These are phyloP conservation scores for Corythaeola cristata DNA, from an alignment of 2,113 vertebrate genomes.

Conservation along the genomic window DNA sequence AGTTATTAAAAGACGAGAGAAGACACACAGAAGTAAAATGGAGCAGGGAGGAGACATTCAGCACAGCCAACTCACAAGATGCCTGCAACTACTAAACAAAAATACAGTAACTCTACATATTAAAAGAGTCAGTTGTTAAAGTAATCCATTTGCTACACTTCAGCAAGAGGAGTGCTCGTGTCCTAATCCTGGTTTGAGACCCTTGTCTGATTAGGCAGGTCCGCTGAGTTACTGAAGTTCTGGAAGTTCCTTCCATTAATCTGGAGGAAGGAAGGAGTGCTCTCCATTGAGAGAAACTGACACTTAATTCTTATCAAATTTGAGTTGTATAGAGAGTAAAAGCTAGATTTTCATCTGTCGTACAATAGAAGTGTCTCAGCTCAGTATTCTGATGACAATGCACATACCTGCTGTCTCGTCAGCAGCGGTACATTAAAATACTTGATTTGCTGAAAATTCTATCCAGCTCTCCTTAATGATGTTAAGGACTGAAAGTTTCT, in stretches of 20 bases:
- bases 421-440: conserved; percentile 32
- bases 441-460: conserved; percentile 22
- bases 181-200: not conserved
- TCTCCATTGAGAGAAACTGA: not conserved
- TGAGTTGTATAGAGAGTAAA: not conserved
- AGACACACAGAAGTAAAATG: not conserved
- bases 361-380: not conserved
- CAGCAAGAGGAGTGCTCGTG: not conserved
- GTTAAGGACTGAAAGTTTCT: not conserved
- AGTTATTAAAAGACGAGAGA: not conserved
- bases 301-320: not conserved
- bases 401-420: not conserved
- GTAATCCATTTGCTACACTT: not conserved
- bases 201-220: not conserved
- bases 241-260: not conserved
- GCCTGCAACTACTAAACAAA: not conserved
- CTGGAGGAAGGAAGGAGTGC: not conserved
- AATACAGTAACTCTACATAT: not conserved
- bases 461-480: not conserved
- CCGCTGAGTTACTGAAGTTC: not conserved
- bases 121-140: not conserved
- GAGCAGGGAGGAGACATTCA: not conserved
- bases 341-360: not conserved
- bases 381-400: conserved; percentile 6
- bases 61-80: not conserved